Evolutionary conservation across 2,888 invertebrate genomes (phyloP), one percentile per base, ranked within the genome.

Genomic region (Xylophagus ater): DNA sequence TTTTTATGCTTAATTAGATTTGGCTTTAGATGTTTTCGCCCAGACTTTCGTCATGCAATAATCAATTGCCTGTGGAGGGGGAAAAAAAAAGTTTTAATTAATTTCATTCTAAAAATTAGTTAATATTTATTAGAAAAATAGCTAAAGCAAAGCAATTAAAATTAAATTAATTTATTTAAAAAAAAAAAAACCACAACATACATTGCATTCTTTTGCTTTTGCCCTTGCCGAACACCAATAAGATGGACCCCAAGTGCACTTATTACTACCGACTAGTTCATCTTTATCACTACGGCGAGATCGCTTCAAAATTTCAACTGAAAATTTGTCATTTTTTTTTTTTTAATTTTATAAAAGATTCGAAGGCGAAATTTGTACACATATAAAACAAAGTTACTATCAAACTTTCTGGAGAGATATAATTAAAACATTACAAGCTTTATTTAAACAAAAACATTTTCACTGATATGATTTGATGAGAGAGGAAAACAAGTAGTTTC

Each of bases 201-300:
- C 74, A 54, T 69, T 56, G 61, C 69, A 67, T 53, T 69, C 57
- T 26, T 58, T 54, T 15, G 72, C 70, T 46, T 62, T 61, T 29
- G 54, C 54, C 33, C 58, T 52, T 53, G 74, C 75, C 46, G 69
- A 68, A 60, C 84, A 84, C 82, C 83, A 84, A 54, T 78, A 82
- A 0, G 72, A 66, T 3, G 81, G 81, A 8, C 83, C 83, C 72
- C 75, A 77, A 1, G 78, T 76, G 54, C 83, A 84, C 51, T 70
- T 68, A 21, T 71, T 67, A 33, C 62, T 59, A 19, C 74, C 74
- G 38, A 77, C 48, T 12, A 74, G 52, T 31, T 38, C 37, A 5
- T 33, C 20, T 30, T 10, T 18, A n/a, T 30, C 21, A 14, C 3
- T 9, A 9, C 13, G 15, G 8, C 17, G 10, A 31, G 17, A 10